Evolutionary conservation across 2,113 vertebrate species (phyloP).

Genomic region (Leptosomus discolor): DNA sequence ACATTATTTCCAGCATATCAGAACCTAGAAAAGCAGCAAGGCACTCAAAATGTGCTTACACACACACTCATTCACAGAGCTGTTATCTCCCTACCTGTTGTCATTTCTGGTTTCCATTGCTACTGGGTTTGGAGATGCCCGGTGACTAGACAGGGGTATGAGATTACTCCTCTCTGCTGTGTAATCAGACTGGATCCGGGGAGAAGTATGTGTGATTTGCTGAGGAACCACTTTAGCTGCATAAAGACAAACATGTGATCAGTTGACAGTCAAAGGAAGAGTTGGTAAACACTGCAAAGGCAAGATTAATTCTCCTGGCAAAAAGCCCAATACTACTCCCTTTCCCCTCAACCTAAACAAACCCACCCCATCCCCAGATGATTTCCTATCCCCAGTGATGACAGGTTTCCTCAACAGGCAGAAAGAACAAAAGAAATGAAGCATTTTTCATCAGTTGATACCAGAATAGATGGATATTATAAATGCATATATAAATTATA

Average conservation of each 20-base stretch:
- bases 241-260: background rate
- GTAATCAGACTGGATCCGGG: conserved; percentile 94
- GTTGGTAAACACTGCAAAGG: background rate
- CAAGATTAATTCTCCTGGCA: background rate
- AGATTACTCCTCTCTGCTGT: conserved; percentile 89
- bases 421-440: background rate
- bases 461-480: background rate
- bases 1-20: background rate
- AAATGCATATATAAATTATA: background rate
- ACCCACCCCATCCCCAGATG: background rate
- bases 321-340: background rate
- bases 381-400: background rate
- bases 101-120: conserved; percentile 95
- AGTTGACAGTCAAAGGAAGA: background rate
- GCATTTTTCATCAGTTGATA: background rate
- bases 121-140: conserved; percentile 93
- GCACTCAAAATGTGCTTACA: background rate
- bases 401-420: background rate
- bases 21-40: background rate
- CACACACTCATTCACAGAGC: background rate
- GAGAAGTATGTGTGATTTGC: conserved; percentile 92
- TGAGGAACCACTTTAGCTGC: conserved; percentile 98
- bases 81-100: conserved; percentile 80
- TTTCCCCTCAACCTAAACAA: background rate
- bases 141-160: conserved; percentile 90